Base-by-base conservation (phyloP, 2,797 vertebrate genomes). In the Rachycentron canadum region DNA sequence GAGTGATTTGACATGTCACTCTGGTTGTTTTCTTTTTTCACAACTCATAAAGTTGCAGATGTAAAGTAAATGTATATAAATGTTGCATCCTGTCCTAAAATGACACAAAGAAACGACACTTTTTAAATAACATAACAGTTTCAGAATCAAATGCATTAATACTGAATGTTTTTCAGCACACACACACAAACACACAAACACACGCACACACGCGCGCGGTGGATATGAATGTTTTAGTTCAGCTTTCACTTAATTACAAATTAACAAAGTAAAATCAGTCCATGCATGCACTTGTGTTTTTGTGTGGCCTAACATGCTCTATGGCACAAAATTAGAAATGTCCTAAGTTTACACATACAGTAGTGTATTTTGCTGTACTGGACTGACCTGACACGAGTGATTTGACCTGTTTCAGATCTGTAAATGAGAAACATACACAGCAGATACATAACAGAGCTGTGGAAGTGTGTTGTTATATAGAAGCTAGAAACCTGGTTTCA, bases 11-110 rank as follows among this genome's bases (percentile, higher is more conserved):
- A 72, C 71, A 61, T 64, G 32, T 28, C 57, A 64, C 58, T 21
- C 3, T 32, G 23, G 56, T 47, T 75, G 19, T 49, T 69, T 74
- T 57, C 32, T 69, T 79, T 60, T 61, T 64, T 63, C 63, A 73
- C 53, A 41, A 26, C 32, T 63, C 59, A 61, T 47, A 66, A 69
- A 64, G 45, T 73, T 81, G 32, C 62, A 59, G 41, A 82, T 94
- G 91, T 93, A 91, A 89, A 88, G 80, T 92, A 82, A 79, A 84
- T 95, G 93, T 94, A 92, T 65, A 93, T 92, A 95, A 72, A 53
- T 69, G 47, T 11, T 77, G 82, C 84, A 80, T 87, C 77, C 75
- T 82, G 81, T 93, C 86, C 85, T 70, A 83, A 86, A 81, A 78
- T 62, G 60, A 85, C 65, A 71, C 40, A 12, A 79, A 73, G 52